Conservation (phyloP, 2,888 invertebrate species). For the Hirtodrosophila confusa region DNA sequence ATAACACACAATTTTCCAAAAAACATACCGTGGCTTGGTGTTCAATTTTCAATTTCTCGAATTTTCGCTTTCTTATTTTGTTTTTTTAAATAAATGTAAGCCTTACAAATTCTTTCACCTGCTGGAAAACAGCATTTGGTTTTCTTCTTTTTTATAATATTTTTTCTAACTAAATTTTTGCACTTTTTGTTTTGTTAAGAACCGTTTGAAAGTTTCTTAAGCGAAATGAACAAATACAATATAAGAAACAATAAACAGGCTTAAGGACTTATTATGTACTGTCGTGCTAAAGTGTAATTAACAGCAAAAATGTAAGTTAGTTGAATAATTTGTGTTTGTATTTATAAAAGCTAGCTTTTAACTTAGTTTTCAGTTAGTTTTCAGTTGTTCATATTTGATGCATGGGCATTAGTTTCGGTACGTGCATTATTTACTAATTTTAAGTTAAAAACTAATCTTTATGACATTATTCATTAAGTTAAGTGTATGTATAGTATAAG, state of each 20-base stretch:
- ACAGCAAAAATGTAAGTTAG: slow-evolving; percentile 6
- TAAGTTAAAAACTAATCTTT: slow-evolving; percentile 56
- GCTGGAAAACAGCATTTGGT: slow-evolving; percentile 2
- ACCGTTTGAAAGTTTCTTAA: slow-evolving; percentile 27
- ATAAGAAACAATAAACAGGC: slow-evolving; percentile 3
- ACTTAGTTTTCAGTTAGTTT: slow-evolving; percentile 36
- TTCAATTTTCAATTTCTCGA: slow-evolving; percentile 9
- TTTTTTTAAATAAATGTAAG: slow-evolving; percentile 14
- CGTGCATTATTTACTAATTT: slow-evolving; percentile 54
- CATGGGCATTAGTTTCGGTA: slow-evolving; percentile 41
- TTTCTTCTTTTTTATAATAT: slow-evolving; percentile 11
- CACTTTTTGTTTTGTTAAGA: slow-evolving; percentile 12
- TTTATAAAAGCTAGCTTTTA: slow-evolving; percentile 33
- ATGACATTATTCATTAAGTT: slow-evolving; percentile 29
- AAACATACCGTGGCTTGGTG: too few species aligned
- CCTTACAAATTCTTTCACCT: slow-evolving; percentile 10
- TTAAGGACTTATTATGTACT: slow-evolving; percentile 22
- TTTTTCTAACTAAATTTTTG: slow-evolving; percentile 45
- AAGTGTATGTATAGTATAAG: slow-evolving; percentile 22
- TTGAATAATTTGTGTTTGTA: slow-evolving; percentile 27
- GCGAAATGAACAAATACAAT: slow-evolving; percentile 10
- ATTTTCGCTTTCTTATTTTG: slow-evolving; percentile 15
- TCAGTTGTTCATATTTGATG: slow-evolving; percentile 38
- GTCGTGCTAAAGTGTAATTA: slow-evolving; percentile 34
- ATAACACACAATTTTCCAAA: slow-evolving; percentile 8